Base-by-base conservation (phyloP, 1,140 invertebrate genomes). In the Metaphire vulgaris region DNA sequence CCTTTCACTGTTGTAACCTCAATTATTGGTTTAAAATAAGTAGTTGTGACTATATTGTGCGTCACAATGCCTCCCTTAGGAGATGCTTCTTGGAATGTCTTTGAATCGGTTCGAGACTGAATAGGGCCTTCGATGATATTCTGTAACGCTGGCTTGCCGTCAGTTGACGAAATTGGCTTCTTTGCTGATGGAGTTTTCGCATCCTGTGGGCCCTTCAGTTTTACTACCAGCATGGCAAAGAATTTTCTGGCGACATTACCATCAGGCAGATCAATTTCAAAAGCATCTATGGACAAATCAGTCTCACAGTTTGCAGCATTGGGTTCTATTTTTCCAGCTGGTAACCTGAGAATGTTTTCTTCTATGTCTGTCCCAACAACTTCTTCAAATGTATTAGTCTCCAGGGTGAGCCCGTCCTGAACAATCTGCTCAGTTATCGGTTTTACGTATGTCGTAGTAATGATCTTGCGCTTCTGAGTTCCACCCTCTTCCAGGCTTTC, bases 351-450 rank as follows among this genome's bases (percentile, higher is more conserved):
- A 56, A 56, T 2, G 69, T 71, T 29, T 72, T 72, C 70, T 28
- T 72, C 70, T 14, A 72, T 72, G 32, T 72, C 32, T 33, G 32
- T 69, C 29, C 74, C 66, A 34, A 76, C 34, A 21, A 41, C 70
- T 21, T 70, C 66, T n/a, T 70, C 69, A 14, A 33, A 70, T 12
- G 21, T 32, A 12, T 33, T 41, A 33, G 67, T 41, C 30, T 56
- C 66, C 29, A 70, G 33, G 12, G 66, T 26, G 15, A 67, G 34
- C 28, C 74, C 69, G 26, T 69, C 68, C 34, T 76, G 56, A 1
- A 41, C 28, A 26, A 64, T 73, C 1, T 2, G 21, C 41, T 73
- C 34, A 2, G 72, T 73, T 2, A 73, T 1, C 6, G 72, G 72
- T 41, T 73, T 73, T 14, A 33, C 14, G 33, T 34, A 41, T n/a